phyloP scores from a whole-genome alignment of 2,797 vertebrate genomes.

The Sternotherus odoratus region DNA sequence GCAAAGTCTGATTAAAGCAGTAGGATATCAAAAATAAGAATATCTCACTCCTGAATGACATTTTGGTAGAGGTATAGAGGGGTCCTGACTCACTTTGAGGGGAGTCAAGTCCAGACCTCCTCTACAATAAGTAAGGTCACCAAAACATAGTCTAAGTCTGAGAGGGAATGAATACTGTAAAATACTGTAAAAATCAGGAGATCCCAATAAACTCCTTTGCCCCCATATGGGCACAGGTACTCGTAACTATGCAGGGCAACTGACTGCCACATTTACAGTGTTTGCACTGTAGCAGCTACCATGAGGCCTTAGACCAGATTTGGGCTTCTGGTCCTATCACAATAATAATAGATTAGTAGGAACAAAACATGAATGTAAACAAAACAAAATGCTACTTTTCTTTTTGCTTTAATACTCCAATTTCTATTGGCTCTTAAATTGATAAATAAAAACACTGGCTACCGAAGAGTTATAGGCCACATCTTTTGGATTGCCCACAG shows the following conservation, averaged over 20 bases:
- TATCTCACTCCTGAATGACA: background rate
- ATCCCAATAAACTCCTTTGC: background rate
- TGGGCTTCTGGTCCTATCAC: background rate
- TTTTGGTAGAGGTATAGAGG: background rate
- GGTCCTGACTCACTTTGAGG: background rate
- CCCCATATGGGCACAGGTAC: background rate
- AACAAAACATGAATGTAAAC: background rate
- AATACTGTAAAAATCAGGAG: background rate
- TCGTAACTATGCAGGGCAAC: too few species aligned
- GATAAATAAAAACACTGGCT: background rate
- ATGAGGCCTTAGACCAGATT: background rate
- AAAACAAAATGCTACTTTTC: background rate
- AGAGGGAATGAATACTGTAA: background rate
- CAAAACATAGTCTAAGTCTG: background rate
- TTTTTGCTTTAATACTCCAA: background rate
- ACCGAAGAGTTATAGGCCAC: too few species aligned
- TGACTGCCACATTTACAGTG: background rate
- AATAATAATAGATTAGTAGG: background rate
- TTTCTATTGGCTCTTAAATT: constrained; percentile 9
- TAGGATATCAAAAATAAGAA: background rate
- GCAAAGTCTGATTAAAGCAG: constrained; percentile 11
- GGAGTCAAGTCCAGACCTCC: background rate
- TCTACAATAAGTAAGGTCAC: background rate
- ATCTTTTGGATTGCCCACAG: rapidly evolving
- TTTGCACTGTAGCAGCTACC: background rate